A percentile compares a stretch with the other conserved stretches of the same genome.
phyloP scores from a whole-genome alignment of 2,113 vertebrate species.

The Myotis lucifugus region DNA sequence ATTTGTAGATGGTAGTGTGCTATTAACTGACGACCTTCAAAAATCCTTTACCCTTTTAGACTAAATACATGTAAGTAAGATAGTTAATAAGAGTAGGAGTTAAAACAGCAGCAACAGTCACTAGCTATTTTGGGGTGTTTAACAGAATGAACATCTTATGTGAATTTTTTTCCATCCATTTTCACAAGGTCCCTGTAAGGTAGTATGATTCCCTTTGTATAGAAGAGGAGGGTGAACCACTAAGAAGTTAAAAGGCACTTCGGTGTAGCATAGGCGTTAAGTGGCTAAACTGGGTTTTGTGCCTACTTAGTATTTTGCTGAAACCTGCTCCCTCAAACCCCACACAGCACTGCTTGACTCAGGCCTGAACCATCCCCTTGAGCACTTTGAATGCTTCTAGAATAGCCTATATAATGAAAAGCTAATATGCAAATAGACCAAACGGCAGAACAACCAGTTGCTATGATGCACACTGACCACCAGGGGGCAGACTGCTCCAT shows the following conservation, averaged over 20 bases:
- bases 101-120: background rate
- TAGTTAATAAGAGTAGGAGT: background rate
- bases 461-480: no score
- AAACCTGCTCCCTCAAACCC: background rate
- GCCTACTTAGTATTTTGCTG: background rate
- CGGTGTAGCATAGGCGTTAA: background rate
- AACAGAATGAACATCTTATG: background rate
- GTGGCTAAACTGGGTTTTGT: background rate
- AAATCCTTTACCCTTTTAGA: background rate
- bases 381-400: background rate
- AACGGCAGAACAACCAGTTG: no score
- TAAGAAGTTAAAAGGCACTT: background rate
- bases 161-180: background rate
- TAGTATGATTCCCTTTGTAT: background rate
- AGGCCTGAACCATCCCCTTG: background rate
- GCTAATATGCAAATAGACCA: no score
- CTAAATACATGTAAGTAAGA: background rate
- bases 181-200: background rate
- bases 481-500: no score
- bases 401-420: background rate
- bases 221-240: background rate
- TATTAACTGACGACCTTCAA: background rate
- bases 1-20: background rate
- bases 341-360: background rate
- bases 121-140: background rate